Conservation (phyloP, 2,888 invertebrate genomes). For the Apamea monoglypha region DNA sequence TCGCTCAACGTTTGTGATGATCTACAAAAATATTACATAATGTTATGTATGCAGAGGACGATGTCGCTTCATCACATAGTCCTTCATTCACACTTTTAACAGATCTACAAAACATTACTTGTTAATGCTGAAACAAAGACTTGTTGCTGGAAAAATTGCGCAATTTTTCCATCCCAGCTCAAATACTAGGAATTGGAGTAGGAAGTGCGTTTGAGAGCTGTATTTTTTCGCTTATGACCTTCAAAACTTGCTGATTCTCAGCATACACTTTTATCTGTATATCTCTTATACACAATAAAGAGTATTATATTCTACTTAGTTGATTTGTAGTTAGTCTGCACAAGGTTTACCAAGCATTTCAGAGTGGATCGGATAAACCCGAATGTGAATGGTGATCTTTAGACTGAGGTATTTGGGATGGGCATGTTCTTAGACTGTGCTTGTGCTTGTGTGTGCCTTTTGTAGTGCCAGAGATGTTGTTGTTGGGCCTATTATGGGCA, state of each 20-base stretch:
- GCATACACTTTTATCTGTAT: neutral
- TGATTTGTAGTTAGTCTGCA: neutral
- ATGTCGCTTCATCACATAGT: neutral
- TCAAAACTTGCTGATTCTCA: neutral
- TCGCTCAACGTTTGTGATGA: neutral
- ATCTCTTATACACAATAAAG: neutral
- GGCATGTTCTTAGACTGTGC: neutral
- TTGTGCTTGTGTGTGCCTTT: neutral
- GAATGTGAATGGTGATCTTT: constrained; percentile 14
- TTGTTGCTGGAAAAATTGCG: neutral
- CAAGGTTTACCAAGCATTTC: neutral
- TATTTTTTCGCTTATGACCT: neutral
- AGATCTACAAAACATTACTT: neutral
- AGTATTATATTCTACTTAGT: neutral
- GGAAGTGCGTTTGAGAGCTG: neutral
- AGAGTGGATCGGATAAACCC: neutral
- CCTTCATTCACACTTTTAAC: neutral
- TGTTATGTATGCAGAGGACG: no score
- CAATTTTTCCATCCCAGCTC: neutral
- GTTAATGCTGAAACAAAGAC: neutral
- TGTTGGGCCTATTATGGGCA: neutral
- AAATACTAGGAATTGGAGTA: neutral
- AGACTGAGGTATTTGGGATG: constrained; percentile 18
- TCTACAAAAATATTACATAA: neutral
- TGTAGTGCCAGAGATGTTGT: constrained; percentile 11